These are phyloP conservation scores for Vidua chalybeata DNA, from an alignment of 2,113 vertebrate species.

Conservation along the genomic window DNA sequence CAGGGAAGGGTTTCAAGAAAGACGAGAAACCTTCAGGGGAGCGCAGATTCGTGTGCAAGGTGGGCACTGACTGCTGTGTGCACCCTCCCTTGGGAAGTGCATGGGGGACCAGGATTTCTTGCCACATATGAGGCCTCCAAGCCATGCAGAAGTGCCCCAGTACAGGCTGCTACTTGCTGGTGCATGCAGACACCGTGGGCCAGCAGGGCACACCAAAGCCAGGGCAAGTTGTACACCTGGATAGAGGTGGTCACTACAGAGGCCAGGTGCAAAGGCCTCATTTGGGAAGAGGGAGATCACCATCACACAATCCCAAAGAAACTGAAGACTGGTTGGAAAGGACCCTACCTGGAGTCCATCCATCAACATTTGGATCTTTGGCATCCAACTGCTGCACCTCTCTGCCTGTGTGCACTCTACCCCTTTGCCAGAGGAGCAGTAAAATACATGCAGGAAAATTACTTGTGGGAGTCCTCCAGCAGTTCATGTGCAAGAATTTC, in stretches of 20 bases:
- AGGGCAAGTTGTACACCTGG: no score
- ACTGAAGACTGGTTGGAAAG: background rate
- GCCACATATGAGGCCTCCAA: background rate
- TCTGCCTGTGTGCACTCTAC: background rate
- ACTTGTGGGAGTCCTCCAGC: background rate
- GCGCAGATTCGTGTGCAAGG: rapidly evolving
- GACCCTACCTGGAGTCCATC: background rate
- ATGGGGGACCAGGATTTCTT: background rate
- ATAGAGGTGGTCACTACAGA: background rate
- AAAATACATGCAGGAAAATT: background rate
- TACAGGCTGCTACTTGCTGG: background rate
- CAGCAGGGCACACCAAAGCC: background rate
- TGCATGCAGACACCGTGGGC: rapidly evolving
- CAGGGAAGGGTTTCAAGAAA: background rate
- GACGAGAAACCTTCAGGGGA: background rate
- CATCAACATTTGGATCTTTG: background rate
- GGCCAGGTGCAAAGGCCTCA: background rate
- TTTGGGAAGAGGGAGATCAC: background rate
- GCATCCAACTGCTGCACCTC: rapidly evolving
- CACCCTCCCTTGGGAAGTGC: background rate
- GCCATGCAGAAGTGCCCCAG: rapidly evolving
- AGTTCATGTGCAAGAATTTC: background rate
- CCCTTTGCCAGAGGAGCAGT: background rate
- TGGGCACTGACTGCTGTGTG: background rate
- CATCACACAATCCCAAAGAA: rapidly evolving